phyloP scores from a whole-genome alignment of 2,797 vertebrate genomes.

The Miichthys miiuy region DNA sequence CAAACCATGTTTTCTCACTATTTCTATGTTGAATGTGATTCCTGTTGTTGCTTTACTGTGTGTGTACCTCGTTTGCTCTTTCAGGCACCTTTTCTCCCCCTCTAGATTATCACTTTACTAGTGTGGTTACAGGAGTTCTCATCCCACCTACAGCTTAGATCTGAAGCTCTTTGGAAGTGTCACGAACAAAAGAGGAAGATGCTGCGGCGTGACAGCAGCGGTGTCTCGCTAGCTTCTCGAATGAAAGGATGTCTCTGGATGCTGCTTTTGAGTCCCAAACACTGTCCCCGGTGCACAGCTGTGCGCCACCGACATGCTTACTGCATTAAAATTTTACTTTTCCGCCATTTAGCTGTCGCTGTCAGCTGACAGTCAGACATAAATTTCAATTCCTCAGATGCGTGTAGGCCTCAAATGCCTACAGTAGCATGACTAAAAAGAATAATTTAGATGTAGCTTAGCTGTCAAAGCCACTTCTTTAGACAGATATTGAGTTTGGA shows the following conservation, averaged over 20 bases:
- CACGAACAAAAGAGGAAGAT: conserved; percentile 56
- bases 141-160: conserved; percentile 52
- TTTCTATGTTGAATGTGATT: conserved; percentile 44
- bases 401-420: conserved; percentile 16
- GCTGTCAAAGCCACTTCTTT: conserved; percentile 42
- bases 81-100: conserved; percentile 1
- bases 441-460: conserved; percentile 33
- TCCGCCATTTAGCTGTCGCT: conserved; percentile 61
- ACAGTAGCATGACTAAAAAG: conserved; percentile 18
- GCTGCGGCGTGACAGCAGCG: conserved; percentile 50
- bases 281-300: conserved; percentile 45
- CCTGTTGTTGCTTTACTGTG: conserved; percentile 58
- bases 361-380: conserved; percentile 51
- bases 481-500: conserved; percentile 8
- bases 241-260: conserved; percentile 60
- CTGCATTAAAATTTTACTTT: conserved; percentile 58
- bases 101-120: conserved; percentile 28
- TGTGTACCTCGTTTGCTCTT: conserved; percentile 22
- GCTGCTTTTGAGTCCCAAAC: conserved; percentile 53
- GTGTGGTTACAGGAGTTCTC: conserved; percentile 39
- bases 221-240: conserved; percentile 32
- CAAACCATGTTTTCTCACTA: conserved; percentile 32
- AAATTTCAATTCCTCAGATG: conserved; percentile 33
- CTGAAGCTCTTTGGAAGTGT: conserved; percentile 65
- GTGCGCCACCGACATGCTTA: conserved; percentile 34